Evolutionary conservation across 2,113 vertebrate genomes (phyloP).

Genomic region (Paralichthys olivaceus): DNA sequence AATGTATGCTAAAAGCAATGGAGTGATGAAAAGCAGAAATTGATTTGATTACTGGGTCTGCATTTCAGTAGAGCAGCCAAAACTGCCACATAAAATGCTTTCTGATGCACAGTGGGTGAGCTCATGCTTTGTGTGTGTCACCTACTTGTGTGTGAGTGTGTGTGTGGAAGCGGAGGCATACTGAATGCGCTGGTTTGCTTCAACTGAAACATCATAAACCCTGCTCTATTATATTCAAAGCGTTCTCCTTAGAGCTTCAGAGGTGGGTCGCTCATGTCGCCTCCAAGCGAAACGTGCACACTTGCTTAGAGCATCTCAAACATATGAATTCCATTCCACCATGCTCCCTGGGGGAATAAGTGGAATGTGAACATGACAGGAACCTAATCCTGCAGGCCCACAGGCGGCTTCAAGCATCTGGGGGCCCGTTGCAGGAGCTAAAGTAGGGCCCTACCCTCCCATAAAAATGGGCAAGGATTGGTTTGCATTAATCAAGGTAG

Average conservation of each 20-base stretch:
- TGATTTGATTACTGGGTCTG: slow-evolving; percentile 56
- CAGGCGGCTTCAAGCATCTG: not conserved
- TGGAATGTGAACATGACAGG: slow-evolving; percentile 77
- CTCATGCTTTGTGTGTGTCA: slow-evolving; percentile 53
- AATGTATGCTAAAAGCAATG: slow-evolving; percentile 60
- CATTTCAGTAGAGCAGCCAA: slow-evolving; percentile 49
- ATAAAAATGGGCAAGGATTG: not conserved
- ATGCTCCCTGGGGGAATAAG: slow-evolving; percentile 51
- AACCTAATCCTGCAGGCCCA: slow-evolving; percentile 76
- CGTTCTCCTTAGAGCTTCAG: slow-evolving; percentile 47
- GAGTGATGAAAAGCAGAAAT: slow-evolving; percentile 53
- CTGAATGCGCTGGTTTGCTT: slow-evolving; percentile 41
- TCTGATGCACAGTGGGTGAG: slow-evolving; percentile 41
- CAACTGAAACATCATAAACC: slow-evolving; percentile 31
- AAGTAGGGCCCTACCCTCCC: not conserved
- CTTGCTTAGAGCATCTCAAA: slow-evolving; percentile 64
- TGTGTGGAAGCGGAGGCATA: slow-evolving; percentile 28
- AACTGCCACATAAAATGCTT: slow-evolving; percentile 47
- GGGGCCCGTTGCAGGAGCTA: not conserved
- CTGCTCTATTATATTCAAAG: slow-evolving; percentile 55
- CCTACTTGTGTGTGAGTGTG: slow-evolving; percentile 39
- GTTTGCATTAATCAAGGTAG: not conserved
- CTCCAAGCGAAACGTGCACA: slow-evolving; percentile 58
- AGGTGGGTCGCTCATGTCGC: slow-evolving; percentile 18
- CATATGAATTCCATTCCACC: slow-evolving; percentile 75